Conservation (phyloP, 2,888 invertebrate genomes). For the Sinodicranocentrus sp. region DNA sequence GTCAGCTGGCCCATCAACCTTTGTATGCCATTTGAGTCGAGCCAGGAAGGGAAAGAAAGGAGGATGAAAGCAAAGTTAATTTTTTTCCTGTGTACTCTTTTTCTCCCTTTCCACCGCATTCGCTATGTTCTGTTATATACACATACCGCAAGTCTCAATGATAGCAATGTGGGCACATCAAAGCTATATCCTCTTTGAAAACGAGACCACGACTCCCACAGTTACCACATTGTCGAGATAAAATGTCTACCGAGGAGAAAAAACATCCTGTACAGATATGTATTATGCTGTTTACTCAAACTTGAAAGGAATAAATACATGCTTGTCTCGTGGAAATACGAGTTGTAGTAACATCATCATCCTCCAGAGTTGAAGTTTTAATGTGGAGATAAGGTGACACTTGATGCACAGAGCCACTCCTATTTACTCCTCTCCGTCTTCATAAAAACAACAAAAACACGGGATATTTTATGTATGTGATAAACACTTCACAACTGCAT, state of each 20-base stretch:
- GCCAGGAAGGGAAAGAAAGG: background rate
- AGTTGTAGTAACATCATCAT: too few relatives aligned
- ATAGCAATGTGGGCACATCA: constrained; percentile 14
- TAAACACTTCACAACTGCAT: constrained; percentile 6
- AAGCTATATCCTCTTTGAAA: background rate
- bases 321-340: too few relatives aligned
- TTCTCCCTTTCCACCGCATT: too few relatives aligned
- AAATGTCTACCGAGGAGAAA: background rate
- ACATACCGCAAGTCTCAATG: background rate
- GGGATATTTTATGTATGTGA: background rate
- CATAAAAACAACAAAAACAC: too few relatives aligned
- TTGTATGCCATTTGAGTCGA: background rate
- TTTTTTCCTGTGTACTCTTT: constrained; percentile 3
- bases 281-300: too few relatives aligned
- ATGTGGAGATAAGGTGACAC: background rate
- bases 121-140: too few relatives aligned
- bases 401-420: background rate
- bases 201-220: background rate
- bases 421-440: too few relatives aligned
- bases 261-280: too few relatives aligned
- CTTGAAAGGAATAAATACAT: too few relatives aligned
- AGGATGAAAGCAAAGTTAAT: background rate
- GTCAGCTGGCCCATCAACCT: constrained; percentile 21
- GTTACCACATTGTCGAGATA: constrained; percentile 9
- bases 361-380: too few relatives aligned